Evolutionary conservation across 1,140 invertebrate genomes (phyloP).

Genomic region (Dreissena polymorpha): DNA sequence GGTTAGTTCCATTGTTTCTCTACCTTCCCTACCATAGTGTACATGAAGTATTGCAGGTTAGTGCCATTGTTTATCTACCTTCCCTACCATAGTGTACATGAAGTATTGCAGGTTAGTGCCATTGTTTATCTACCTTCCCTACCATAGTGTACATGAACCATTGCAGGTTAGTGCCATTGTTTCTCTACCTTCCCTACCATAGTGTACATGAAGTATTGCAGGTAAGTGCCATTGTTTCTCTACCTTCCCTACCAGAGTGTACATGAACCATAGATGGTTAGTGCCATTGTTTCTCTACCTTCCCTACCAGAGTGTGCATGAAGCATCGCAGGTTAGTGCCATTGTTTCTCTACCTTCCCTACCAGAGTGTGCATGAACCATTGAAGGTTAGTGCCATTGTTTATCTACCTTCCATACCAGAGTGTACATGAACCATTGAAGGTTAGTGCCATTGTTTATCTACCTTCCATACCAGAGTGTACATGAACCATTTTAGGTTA

Average conservation of each 20-base stretch:
- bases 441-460: constrained; percentile 47
- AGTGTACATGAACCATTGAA: constrained; percentile 68
- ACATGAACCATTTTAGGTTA: constrained; percentile 68
- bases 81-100: constrained; percentile 60
- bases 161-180: constrained; percentile 62
- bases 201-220: constrained; percentile 67
- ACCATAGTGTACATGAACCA: constrained; percentile 64
- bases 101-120: constrained; percentile 67
- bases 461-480: constrained; percentile 62
- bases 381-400: constrained; percentile 62
- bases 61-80: constrained; percentile 49
- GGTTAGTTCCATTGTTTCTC: constrained; percentile 52
- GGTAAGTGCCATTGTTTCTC: constrained; percentile 46
- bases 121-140: constrained; percentile 54
- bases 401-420: constrained; percentile 59
- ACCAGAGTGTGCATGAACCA: constrained; percentile 64
- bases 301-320: constrained; percentile 60
- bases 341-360: constrained; percentile 54
- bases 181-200: constrained; percentile 59
- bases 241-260: constrained; percentile 62
- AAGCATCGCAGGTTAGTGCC: constrained; percentile 67
- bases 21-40: constrained; percentile 62
- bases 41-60: constrained; percentile 68
- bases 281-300: constrained; percentile 49
- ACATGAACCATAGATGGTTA: constrained; percentile 68